phyloP scores from a whole-genome alignment of 1,140 invertebrate genomes.

The Rhopalosiphum maidis region DNA sequence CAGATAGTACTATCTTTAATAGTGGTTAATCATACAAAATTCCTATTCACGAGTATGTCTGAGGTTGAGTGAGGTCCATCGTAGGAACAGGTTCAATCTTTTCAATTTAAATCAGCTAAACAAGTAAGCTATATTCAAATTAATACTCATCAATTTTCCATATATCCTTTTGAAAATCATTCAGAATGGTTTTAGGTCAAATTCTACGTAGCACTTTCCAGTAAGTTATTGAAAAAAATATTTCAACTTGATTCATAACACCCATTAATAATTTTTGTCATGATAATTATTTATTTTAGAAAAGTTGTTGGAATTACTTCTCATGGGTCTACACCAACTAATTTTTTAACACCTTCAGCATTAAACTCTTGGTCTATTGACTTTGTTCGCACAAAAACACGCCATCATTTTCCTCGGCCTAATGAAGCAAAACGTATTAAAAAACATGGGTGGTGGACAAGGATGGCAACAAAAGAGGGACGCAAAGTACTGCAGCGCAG shows the following conservation, averaged over 20 bases:
- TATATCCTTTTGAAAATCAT: neutral
- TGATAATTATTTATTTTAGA: conserved; percentile 29
- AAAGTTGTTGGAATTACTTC: conserved; percentile 12
- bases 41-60: too few relatives aligned
- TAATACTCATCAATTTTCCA: neutral
- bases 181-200: neutral
- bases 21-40: too few relatives aligned
- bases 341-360: conserved; percentile 28
- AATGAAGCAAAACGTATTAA: conserved; percentile 74
- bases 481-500: conserved; percentile 75
- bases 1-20: too few relatives aligned
- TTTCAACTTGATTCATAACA: neutral
- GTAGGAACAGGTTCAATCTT: neutral
- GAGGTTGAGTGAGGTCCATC: neutral
- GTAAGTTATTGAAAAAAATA: neutral
- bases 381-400: conserved; percentile 65
- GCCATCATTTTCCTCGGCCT: conserved; percentile 76
- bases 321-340: neutral
- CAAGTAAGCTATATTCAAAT: neutral
- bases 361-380: conserved; percentile 51
- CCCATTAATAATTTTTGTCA: neutral
- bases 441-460: conserved; percentile 72
- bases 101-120: neutral
- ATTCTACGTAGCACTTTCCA: conserved; percentile 22
- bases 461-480: conserved; percentile 73